phyloP scores from a whole-genome alignment of 2,888 invertebrate species.

The Conus canariensis region DNA sequence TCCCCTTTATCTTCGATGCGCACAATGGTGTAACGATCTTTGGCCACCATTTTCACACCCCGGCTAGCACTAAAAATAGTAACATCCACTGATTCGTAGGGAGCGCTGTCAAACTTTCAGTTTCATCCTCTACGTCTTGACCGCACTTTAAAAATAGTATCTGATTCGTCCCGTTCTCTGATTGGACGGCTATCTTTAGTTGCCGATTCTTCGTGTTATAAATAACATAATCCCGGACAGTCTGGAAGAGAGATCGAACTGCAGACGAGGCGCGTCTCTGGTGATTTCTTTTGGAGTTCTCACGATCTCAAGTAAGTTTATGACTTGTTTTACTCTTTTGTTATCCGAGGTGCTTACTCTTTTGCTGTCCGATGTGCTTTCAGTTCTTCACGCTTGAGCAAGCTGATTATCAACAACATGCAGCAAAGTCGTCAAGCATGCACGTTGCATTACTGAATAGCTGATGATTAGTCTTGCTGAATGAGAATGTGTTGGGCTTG shows the following conservation, averaged over 20 bases:
- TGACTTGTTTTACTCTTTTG: neutral
- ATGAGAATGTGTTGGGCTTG: no score
- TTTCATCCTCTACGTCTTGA: neutral
- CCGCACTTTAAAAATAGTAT: neutral
- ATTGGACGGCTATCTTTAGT: conserved; percentile 27
- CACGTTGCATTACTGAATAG: no score
- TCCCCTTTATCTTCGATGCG: no score
- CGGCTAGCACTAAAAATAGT: neutral
- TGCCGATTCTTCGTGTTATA: neutral
- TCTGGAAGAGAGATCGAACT: no score
- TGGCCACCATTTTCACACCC: no score
- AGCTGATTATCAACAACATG: no score
- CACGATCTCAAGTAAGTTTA: neutral
- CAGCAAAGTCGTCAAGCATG: no score
- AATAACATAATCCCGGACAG: neutral
- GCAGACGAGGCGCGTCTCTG: neutral
- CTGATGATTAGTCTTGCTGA: no score
- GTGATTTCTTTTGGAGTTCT: neutral
- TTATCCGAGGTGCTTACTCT: no score
- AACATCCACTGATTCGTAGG: neutral
- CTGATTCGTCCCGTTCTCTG: neutral
- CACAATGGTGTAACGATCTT: no score
- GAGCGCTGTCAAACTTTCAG: neutral
- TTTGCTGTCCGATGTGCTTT: no score
- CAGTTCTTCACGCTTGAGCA: no score